phyloP scores from a whole-genome alignment of 2,888 invertebrate species.

The Napeogenes sylphis region DNA sequence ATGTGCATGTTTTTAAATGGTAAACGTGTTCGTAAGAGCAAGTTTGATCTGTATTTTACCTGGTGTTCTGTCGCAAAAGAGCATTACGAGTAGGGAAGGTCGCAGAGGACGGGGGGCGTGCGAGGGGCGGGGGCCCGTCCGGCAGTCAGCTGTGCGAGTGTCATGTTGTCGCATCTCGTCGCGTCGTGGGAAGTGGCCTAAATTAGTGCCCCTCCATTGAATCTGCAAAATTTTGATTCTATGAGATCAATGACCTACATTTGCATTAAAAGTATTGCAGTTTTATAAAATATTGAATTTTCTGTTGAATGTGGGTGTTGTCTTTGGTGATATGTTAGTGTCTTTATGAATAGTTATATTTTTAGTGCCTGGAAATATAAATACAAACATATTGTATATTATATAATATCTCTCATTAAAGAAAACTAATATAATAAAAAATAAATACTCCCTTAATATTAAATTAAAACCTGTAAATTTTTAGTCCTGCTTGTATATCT shows the following conservation, averaged over 20 bases:
- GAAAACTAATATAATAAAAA: too few relatives aligned
- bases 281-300: conserved; percentile 23
- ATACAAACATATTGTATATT: too few relatives aligned
- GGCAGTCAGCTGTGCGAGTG: conserved; percentile 75
- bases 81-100: conserved; percentile 39
- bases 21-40: conserved; percentile 43
- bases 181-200: conserved; percentile 68
- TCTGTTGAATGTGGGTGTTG: conserved; percentile 18
- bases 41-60: conserved; percentile 41
- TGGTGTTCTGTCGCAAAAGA: conserved; percentile 52
- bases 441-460: too few relatives aligned
- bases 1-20: conserved; percentile 31
- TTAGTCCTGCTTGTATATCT: too few relatives aligned
- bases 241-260: conserved; percentile 36
- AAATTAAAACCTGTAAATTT: too few relatives aligned
- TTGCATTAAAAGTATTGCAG: conserved; percentile 22
- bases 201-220: conserved; percentile 57
- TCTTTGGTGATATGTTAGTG: conserved; percentile 7
- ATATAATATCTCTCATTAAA: too few relatives aligned
- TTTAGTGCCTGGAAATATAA: too few relatives aligned
- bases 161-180: conserved; percentile 55
- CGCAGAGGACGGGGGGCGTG: conserved; percentile 38
- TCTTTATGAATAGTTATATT: not conserved
- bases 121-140: conserved; percentile 51
- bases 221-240: conserved; percentile 41